Percentiles rank a stretch among this genome's conserved stretches.
These are phyloP conservation scores for Falco rusticolus DNA, from an alignment of 2,797 vertebrate species.

Conservation along the genomic window DNA sequence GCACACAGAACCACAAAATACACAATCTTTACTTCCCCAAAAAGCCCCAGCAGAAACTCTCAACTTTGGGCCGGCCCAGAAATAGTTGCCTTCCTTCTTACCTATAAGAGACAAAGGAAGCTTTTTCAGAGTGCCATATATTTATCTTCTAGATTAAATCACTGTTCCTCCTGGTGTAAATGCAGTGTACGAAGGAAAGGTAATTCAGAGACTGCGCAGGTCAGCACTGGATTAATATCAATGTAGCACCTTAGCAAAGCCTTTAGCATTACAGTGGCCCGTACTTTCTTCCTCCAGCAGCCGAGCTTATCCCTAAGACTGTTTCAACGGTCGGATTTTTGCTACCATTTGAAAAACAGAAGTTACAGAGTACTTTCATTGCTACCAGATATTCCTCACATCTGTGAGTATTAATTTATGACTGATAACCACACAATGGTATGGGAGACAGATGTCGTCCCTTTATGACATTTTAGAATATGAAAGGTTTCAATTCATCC, in stretches of 20 bases:
- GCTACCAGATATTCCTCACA: not conserved
- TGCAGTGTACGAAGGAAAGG: not conserved
- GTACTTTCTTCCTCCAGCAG: not conserved
- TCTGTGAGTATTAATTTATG: not conserved
- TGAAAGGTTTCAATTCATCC: not conserved
- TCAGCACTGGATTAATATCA: not conserved
- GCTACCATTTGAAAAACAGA: not conserved
- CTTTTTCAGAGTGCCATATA: fast-evolving
- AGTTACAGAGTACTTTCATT: not conserved
- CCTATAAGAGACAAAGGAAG: not conserved
- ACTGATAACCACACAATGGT: not conserved
- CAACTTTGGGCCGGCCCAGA: not conserved
- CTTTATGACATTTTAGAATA: not conserved
- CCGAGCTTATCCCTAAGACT: not conserved
- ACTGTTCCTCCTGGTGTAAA: not conserved
- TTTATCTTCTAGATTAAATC: not conserved
- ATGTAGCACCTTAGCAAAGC: not conserved
- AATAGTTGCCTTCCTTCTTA: not conserved
- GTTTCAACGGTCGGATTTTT: not conserved
- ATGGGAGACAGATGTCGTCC: not conserved
- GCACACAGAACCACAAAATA: not conserved
- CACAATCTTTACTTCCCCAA: not conserved
- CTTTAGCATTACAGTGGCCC: not conserved
- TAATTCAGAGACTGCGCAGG: not conserved
- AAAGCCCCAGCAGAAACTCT: not conserved